Evolutionary conservation across 1,140 invertebrate genomes (phyloP), one percentile per base, ranked within the genome.

Genomic region (Batillaria attramentaria): DNA sequence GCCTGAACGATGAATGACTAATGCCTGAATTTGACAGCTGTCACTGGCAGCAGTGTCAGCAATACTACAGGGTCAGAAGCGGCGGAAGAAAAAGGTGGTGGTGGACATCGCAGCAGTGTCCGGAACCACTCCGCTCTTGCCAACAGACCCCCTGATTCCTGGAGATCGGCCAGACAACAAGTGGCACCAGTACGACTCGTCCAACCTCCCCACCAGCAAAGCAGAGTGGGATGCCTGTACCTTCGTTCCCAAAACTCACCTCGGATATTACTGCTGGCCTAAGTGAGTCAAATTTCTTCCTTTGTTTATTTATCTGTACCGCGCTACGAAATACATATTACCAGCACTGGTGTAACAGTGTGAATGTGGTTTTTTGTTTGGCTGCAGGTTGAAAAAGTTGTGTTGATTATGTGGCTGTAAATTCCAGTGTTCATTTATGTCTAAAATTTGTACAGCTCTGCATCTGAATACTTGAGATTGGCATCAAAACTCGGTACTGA

Each of bases 191-290:
- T 96, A 95, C 82, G 92, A 95, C 81, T 92, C 92, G 3, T 87
- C 92, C 43, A 93, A 91, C 10, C 86, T 92, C 33, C 94, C 95
- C 0, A 88, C 91, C 37, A 94, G 92, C 31, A 92, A 94, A 83
- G 93, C 95, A 78, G 82, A 86, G 39, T 98, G 96, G 96, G 93
- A 97, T 72, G 90, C 93, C 69, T 91, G 91, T 2, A 92, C 93
- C 46, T 94, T 93, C 85, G 88, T 96, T 8, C 94, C 96, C 85
- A 94, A 95, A 83, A 92, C 93, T 24, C 92, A 93, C 83, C 91
- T 92, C 79, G 97, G 97, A 4, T 97, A 94, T 88, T 97, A 96
- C 85, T 91, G 91, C 2, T 98, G 96, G 96, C 95, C 96, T 0
- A 93, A 94, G 91, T 93, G 91, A 85, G 89, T 89, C 35, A 13